These are phyloP conservation scores for Aleiodes sp. DNA, from an alignment of 1,140 invertebrate genomes.

Conservation along the genomic window DNA sequence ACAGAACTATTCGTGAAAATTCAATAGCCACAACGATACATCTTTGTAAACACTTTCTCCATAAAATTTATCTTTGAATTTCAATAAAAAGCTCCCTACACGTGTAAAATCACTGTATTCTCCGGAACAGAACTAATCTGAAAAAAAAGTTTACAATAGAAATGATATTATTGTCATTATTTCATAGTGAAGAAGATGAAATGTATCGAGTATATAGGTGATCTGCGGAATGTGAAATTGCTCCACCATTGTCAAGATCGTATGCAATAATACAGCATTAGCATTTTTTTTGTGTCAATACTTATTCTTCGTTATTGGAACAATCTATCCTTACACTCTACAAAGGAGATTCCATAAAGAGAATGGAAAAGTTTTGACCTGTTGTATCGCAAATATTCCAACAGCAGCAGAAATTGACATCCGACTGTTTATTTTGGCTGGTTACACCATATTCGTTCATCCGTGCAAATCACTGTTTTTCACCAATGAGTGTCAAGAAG, in stretches of 20 bases:
- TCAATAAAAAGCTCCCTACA: too few species aligned
- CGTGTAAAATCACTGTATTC: too few species aligned
- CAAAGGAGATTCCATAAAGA: background rate
- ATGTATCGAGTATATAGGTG: slow-evolving; percentile 22
- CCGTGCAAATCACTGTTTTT: background rate
- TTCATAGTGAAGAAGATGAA: background rate
- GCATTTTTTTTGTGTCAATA: slow-evolving; percentile 20
- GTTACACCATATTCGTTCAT: slow-evolving; percentile 12
- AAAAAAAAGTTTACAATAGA: too few species aligned
- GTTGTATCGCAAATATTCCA: slow-evolving; percentile 35
- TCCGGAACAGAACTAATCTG: too few species aligned
- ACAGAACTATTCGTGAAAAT: too few species aligned
- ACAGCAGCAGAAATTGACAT: slow-evolving; percentile 36
- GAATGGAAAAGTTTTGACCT: slow-evolving; percentile 31
- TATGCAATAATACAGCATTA: slow-evolving; percentile 51
- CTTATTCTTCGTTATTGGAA: slow-evolving; percentile 9
- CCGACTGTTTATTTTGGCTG: slow-evolving; percentile 35
- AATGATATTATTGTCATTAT: too few species aligned
- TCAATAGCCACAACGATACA: too few species aligned
- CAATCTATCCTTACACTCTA: background rate
- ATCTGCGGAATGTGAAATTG: slow-evolving; percentile 46
- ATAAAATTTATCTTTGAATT: too few species aligned
- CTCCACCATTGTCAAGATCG: slow-evolving; percentile 47
- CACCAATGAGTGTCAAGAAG: background rate
- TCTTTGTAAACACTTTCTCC: too few species aligned